phyloP scores from a whole-genome alignment of 2,113 vertebrate species.

The Origma solitaria region DNA sequence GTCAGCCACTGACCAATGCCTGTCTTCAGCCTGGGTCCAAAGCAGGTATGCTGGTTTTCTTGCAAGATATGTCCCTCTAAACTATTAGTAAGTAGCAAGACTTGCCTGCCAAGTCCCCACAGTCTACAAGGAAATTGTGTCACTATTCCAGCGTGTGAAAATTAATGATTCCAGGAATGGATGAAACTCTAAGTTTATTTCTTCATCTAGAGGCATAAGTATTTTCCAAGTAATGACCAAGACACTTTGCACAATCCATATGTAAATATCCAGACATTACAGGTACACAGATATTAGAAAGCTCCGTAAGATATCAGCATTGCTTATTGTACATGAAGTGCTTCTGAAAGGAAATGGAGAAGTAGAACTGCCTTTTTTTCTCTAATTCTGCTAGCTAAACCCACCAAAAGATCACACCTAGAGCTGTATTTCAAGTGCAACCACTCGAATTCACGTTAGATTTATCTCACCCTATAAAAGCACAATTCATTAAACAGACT shows the following conservation, averaged over 20 bases:
- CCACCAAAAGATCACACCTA: constrained; percentile 56
- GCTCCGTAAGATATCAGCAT: not conserved
- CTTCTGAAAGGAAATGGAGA: constrained; percentile 37
- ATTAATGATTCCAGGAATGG: not conserved
- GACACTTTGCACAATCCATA: not conserved
- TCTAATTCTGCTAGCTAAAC: constrained; percentile 6
- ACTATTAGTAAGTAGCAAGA: not conserved
- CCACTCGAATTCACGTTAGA: constrained; percentile 72
- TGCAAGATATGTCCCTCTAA: not conserved
- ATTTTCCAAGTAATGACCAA: not conserved
- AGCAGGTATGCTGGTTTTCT: not conserved
- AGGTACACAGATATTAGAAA: not conserved
- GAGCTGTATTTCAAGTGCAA: constrained; percentile 69
- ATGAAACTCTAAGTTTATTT: not conserved
- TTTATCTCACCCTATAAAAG: constrained; percentile 81
- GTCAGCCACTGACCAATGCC: not conserved
- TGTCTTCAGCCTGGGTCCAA: not conserved
- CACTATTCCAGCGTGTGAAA: not conserved
- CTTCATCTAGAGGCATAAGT: not conserved
- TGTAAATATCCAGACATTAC: not conserved
- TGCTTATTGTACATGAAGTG: not conserved
- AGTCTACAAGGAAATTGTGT: constrained; percentile 21
- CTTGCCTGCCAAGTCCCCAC: constrained; percentile 14
- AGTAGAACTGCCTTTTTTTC: not conserved
- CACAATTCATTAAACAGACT: constrained; percentile 84